A percentile compares a stretch with the other conserved stretches of the same genome.
Evolutionary conservation across 2,888 invertebrate genomes (phyloP).

Genomic region (Caradrina kadenii): DNA sequence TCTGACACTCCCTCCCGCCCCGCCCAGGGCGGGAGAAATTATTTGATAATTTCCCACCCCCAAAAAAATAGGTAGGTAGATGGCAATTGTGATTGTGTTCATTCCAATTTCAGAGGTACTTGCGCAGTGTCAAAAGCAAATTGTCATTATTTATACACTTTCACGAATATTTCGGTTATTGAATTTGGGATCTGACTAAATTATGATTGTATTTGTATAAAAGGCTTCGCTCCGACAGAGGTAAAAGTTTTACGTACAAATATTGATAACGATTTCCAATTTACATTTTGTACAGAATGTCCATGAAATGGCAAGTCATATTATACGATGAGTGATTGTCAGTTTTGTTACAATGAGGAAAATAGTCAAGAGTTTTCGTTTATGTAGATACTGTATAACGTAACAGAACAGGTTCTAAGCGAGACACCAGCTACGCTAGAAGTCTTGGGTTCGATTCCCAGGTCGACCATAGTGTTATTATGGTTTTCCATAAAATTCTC

Average conservation of each 20-base stretch:
- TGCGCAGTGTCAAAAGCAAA: conserved; percentile 30
- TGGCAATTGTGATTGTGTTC: conserved; percentile 22
- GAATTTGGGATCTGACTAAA: conserved; percentile 12
- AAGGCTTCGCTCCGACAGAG: conserved; percentile 13
- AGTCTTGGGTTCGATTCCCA: too few relatives aligned
- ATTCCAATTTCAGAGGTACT: conserved; percentile 15
- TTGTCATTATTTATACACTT: conserved; percentile 22
- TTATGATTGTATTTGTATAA: conserved; percentile 15
- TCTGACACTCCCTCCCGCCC: too few relatives aligned
- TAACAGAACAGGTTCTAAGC: too few relatives aligned
- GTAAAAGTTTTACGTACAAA: conserved; percentile 16
- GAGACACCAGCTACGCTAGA: too few relatives aligned
- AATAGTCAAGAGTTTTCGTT: conserved; percentile 6
- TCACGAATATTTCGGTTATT: conserved; percentile 10
- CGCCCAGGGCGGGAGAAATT: too few relatives aligned
- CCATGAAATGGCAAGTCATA: background rate
- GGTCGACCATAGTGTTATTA: too few relatives aligned
- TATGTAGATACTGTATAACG: background rate
- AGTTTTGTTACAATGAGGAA: conserved; percentile 38
- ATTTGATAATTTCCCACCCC: too few relatives aligned
- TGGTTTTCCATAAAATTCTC: too few relatives aligned
- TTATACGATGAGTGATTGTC: conserved; percentile 9
- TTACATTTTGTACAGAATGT: conserved; percentile 27
- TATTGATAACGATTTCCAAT: conserved; percentile 27
- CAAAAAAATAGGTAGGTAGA: too few relatives aligned